Base-by-base conservation (phyloP, 2,888 invertebrate species). In the Drosophila cracens region DNA sequence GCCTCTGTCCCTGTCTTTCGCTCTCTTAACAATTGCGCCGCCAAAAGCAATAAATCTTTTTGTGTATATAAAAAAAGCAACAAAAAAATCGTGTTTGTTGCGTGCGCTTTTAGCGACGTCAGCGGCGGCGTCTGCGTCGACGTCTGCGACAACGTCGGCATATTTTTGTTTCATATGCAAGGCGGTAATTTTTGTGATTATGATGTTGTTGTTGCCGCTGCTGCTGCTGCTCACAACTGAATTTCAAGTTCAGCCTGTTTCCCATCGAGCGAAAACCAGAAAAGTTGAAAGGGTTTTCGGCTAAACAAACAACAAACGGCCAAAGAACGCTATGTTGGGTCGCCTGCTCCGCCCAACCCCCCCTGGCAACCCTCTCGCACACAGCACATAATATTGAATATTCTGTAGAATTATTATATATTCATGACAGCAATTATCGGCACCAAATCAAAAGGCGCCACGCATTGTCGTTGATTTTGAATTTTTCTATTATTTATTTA, bases 11-110 rank as follows among this genome's bases (percentile, higher is more conserved):
- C 49, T 52, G 43, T 52, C 53, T 3, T 40, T 36, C n/a, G 48
- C 18, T 64, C 59, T 52, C 66, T 70, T 75, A 88, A 87, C 90
- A 88, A 88, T 88, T 87, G 88, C 77, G 81, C 79, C 89, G 82
- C 79, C 83, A 89, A 84, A 85, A 84, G 87, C 89, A 75, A 90
- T 90, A 90, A 90, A 90, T 90, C 90, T 90, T 86, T 69, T 85
- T 76, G 74, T 76, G 59, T 54, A 64, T 66, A 72, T 54, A 70
- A 70, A 71, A 70, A 75, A 61, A 59, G 72, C 60, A 71, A 65
- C 58, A 78, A 63, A 70, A 64, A 71, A 63, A 76, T 82, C 75
- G 66, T 83, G 79, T 82, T 87, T 76, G 77, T 82, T 87, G 85
- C 87, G 87, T 89, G 83, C 80, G 81, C 79, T 79, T 79, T 71